Percentiles rank a stretch among this genome's conserved stretches.
These are phyloP conservation scores for Meriones psammophilus DNA, from an alignment of 2,797 vertebrate genomes.

Conservation along the genomic window DNA sequence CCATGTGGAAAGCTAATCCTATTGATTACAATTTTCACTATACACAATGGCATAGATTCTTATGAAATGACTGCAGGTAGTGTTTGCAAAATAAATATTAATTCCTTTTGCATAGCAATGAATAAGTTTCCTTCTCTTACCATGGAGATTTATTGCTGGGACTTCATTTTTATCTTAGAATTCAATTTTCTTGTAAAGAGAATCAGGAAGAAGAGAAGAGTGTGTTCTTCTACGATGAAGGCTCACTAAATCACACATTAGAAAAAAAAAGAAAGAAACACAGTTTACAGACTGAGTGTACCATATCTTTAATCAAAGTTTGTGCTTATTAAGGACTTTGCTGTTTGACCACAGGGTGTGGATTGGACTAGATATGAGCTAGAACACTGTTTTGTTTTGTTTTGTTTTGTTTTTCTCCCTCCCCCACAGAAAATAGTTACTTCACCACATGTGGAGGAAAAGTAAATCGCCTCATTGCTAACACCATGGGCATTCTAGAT, in stretches of 20 bases:
- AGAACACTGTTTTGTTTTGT: not conserved
- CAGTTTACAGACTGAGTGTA: not conserved
- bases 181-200: constrained; percentile 40
- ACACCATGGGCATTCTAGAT: not conserved
- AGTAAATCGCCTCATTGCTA: not conserved
- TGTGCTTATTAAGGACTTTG: not conserved
- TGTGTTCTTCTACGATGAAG: constrained; percentile 33
- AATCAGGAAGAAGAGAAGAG: not conserved
- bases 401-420: not conserved
- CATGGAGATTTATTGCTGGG: not conserved
- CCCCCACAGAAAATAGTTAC: not conserved
- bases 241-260: not conserved
- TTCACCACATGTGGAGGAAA: not conserved
- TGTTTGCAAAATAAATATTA: not conserved
- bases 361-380: not conserved
- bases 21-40: not conserved
- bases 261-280: not conserved
- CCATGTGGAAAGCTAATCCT: not conserved
- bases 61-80: not conserved
- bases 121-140: constrained; percentile 1
- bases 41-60: not conserved
- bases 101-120: not conserved
- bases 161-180: not conserved
- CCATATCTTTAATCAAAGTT: not conserved
- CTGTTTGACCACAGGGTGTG: not conserved